Evolutionary conservation across 2,113 vertebrate species (phyloP), one percentile per base, ranked within the genome.

Genomic region (Nanorana parkeri): DNA sequence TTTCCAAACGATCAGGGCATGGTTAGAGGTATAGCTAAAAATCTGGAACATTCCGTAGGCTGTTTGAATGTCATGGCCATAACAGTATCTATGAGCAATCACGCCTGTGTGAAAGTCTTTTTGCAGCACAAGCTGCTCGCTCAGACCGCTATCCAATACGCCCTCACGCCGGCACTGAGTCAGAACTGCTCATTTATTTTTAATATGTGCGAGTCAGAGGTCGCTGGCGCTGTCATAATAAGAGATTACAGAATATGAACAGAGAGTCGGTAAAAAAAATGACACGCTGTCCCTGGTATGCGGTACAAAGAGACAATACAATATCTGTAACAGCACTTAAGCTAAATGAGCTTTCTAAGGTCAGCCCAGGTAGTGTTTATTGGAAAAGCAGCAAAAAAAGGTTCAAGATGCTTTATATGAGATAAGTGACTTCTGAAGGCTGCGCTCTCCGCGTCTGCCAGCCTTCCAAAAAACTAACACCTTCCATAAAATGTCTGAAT

Each of bases 171-270:
- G 47, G 21, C 32, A 68, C 67, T 16, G 36, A 68, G 36, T 21
- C 36, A 68, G 36, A 68, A 23, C 67, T 32, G 67, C 67, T 68
- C 67, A 68, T 68, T 68, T 68, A 68, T 68, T 51, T 68, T 68
- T 68, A 68, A 68, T 68, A 51, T 68, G 67, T 68, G 67, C 23
- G 67, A 47, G 23, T 51, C 36, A 21, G 67, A 68, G 67, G 67
- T 68, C 67, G 47, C 47, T 41, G 47, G 67, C 13, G 16, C 36
- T 68, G 67, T 51, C 67, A 68, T 68, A 68, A 68, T 41, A 68
- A 23, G 67, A 68, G 67, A 68, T 68, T 68, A 47, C 36, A 47
- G 36, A 47, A 51, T 68, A 68, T 68, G 68, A 72, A 72, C 68
- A 72, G 52, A 52, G 10, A 17, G 19, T 72, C n/a, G 17, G 29